phyloP scores from a whole-genome alignment of 2,113 vertebrate species.

The Misgurnus mizolepis region DNA sequence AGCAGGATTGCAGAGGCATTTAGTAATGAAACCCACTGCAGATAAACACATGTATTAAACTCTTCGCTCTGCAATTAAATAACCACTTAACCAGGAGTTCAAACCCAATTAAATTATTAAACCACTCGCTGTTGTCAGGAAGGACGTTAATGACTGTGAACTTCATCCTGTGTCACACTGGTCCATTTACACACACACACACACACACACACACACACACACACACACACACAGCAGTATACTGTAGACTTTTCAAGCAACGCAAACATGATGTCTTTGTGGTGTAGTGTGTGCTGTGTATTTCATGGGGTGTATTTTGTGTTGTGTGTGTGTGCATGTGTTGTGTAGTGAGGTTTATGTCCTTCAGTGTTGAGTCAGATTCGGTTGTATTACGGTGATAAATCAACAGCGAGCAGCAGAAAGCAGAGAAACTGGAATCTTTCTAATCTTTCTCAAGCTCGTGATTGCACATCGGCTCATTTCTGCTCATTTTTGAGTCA shows the following conservation, averaged over 20 bases:
- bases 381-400: not conserved
- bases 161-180: not conserved
- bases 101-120: conserved; percentile 47
- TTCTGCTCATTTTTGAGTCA: not conserved
- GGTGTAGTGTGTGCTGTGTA: too few relatives aligned
- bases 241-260: too few relatives aligned
- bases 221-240: not conserved
- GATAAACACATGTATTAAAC: conserved; percentile 20
- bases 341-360: not conserved
- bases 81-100: conserved; percentile 28
- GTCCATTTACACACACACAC: conserved; percentile 6
- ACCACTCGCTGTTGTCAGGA: conserved; percentile 10
- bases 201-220: not conserved
- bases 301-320: too few relatives aligned
- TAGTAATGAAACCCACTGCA: not conserved
- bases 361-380: not conserved
- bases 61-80: conserved; percentile 43
- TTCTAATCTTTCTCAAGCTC: not conserved
- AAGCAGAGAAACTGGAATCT: not conserved
- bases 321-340: too few relatives aligned
- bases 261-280: not conserved
- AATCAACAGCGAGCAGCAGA: not conserved
- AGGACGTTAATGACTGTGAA: conserved; percentile 42
- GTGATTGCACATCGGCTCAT: not conserved
- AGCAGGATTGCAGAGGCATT: not conserved